phyloP scores from a whole-genome alignment of 2,113 vertebrate genomes.

The Caranx ignobilis region DNA sequence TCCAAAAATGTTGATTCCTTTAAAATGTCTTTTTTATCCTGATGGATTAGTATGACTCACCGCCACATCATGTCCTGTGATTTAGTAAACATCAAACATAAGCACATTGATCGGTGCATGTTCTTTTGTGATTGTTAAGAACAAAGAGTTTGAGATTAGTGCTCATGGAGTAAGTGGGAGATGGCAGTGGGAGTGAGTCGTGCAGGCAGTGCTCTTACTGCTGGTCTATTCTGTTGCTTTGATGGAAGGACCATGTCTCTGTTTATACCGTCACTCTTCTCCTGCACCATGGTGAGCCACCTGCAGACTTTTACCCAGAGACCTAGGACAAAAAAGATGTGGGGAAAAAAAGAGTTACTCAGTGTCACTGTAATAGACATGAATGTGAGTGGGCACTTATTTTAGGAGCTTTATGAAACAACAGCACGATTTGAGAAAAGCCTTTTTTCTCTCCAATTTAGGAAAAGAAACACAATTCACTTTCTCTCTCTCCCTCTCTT shows the following conservation, averaged over 20 bases:
- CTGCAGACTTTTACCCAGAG: constrained; percentile 39
- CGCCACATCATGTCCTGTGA: constrained; percentile 33
- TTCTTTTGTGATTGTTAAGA: constrained; percentile 53
- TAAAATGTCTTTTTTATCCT: constrained; percentile 24
- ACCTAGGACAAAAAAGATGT: constrained; percentile 46
- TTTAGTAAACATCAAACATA: constrained; percentile 53
- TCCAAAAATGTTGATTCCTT: constrained; percentile 5
- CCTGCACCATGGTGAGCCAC: constrained; percentile 62
- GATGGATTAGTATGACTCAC: constrained; percentile 39
- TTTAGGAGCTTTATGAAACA: not conserved
- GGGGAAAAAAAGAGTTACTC: not conserved
- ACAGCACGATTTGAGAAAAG: constrained; percentile 21
- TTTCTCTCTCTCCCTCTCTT: constrained; percentile 9
- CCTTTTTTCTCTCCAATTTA: constrained; percentile 20
- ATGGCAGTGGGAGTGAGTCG: constrained; percentile 47
- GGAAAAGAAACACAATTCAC: constrained; percentile 22
- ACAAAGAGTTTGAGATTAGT: constrained; percentile 58
- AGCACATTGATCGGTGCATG: constrained; percentile 40
- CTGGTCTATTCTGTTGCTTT: constrained; percentile 59
- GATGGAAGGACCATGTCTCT: constrained; percentile 45
- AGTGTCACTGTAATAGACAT: not conserved
- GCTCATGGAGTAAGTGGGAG: constrained; percentile 40
- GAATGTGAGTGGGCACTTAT: not conserved
- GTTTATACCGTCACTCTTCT: constrained; percentile 54
- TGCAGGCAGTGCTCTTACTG: constrained; percentile 66